Evolutionary conservation across 1,140 invertebrate genomes (phyloP).

Genomic region (Neotoxoptera formosana): DNA sequence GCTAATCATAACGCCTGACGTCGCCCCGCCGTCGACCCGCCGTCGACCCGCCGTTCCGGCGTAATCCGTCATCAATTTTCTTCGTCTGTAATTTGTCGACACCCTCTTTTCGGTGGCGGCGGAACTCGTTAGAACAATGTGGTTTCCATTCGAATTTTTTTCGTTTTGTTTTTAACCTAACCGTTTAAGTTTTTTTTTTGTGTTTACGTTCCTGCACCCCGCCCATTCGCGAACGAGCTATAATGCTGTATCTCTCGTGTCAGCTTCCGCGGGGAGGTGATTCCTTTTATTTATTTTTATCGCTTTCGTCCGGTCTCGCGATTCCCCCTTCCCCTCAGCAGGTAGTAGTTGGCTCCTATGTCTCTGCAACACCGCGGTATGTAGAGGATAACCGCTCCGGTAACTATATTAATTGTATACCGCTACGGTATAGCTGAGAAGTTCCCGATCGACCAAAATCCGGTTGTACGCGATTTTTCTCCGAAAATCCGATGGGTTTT

Average conservation of each 20-base stretch:
- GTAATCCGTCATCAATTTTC: constrained; percentile 16
- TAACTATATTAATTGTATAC: not conserved
- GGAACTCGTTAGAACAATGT: not conserved
- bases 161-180: not conserved
- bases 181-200: not conserved
- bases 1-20: constrained; percentile 5
- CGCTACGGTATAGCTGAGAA: not conserved
- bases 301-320: not conserved
- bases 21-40: not conserved
- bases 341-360: too few relatives aligned
- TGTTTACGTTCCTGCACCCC: not conserved
- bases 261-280: too few relatives aligned
- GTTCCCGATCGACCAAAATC: not conserved
- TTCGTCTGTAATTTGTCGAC: not conserved
- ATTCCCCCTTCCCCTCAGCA: not conserved
- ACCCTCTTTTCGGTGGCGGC: not conserved
- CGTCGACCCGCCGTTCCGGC: not conserved
- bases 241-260: not conserved
- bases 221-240: not conserved
- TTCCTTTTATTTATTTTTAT: not conserved
- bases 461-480: not conserved
- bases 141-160: not conserved
- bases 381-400: not conserved
- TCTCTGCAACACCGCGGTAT: too few relatives aligned
- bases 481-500: not conserved